phyloP scores from a whole-genome alignment of 2,797 vertebrate genomes.

The Crypturellus tataupa region DNA sequence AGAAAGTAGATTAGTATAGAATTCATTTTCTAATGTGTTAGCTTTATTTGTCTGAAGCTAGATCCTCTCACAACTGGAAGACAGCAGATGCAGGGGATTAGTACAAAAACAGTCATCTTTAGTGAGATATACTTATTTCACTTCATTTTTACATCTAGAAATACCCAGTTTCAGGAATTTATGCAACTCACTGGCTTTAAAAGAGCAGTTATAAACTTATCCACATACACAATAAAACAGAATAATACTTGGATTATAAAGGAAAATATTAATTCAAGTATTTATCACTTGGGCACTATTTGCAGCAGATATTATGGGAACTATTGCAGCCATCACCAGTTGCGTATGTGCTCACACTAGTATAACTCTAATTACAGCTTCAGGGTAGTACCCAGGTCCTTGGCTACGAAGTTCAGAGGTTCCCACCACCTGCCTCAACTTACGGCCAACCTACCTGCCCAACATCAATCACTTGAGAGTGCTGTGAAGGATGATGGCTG shows the following conservation, averaged over 20 bases:
- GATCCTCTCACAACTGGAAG: neutral
- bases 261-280: neutral
- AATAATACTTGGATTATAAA: neutral
- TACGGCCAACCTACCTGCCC: neutral
- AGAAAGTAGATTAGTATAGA: neutral
- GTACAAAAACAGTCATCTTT: neutral
- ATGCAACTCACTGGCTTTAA: neutral
- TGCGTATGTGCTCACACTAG: accelerated
- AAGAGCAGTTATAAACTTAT: neutral
- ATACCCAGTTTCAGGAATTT: neutral
- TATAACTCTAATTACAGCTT: neutral
- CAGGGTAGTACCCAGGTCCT: neutral
- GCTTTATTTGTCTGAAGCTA: neutral
- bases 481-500: neutral
- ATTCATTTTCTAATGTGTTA: neutral
- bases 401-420: neutral
- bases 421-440: accelerated
- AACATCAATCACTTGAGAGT: neutral
- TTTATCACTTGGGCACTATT: neutral
- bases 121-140: neutral
- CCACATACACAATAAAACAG: neutral
- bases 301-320: neutral
- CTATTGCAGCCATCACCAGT: neutral
- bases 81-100: neutral
- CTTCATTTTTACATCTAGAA: neutral